Conservation (phyloP, 2,797 vertebrate genomes). For the Lagodon rhomboides region DNA sequence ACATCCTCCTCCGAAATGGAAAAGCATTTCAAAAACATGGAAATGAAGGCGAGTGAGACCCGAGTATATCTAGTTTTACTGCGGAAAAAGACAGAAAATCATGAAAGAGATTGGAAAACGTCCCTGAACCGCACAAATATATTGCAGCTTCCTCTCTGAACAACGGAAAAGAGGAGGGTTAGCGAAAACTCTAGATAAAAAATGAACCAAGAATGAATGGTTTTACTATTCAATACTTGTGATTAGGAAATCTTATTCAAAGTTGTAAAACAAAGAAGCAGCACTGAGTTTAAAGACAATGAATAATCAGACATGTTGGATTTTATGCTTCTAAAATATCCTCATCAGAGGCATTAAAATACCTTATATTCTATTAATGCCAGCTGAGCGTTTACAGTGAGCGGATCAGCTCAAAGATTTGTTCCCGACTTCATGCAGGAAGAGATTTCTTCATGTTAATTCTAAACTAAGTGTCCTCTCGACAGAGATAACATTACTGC, state of each 20-base stretch:
- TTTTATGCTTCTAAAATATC: conserved; percentile 22
- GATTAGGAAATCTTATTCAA: neutral
- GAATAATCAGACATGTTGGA: conserved; percentile 11
- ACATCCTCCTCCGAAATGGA: conserved; percentile 26
- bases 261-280: conserved; percentile 21
- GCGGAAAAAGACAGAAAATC: conserved; percentile 37
- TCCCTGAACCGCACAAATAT: conserved; percentile 35
- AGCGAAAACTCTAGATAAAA: conserved; percentile 15
- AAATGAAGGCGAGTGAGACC: conserved; percentile 50
- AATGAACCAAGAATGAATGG: conserved; percentile 10
- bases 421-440: conserved; percentile 22
- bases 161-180: conserved; percentile 1
- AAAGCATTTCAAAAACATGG: conserved; percentile 63
- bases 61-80: conserved; percentile 10
- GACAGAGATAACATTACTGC: conserved; percentile 36
- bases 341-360: conserved; percentile 11
- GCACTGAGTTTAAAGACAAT: conserved; percentile 6
- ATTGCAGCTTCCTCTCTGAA: neutral
- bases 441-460: conserved; percentile 33
- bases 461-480: conserved; percentile 31
- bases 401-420: conserved; percentile 28
- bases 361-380: conserved; percentile 21
- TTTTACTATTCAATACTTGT: conserved; percentile 10
- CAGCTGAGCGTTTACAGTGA: conserved; percentile 14
- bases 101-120: conserved; percentile 32